Conservation (phyloP, 2,888 invertebrate genomes). For the Drosophila gaucha region DNA sequence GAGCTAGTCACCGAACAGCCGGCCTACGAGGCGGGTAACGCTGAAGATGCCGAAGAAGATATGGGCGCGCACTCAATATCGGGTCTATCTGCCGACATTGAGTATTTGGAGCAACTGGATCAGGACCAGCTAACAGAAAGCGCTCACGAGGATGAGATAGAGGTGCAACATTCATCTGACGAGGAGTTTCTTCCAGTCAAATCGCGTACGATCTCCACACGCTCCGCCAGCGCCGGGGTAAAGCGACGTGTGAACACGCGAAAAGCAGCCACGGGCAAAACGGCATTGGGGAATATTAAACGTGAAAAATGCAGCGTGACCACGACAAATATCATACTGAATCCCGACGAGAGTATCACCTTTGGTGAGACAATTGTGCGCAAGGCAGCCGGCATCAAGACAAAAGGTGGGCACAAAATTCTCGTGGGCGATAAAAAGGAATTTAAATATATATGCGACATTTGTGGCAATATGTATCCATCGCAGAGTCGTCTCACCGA, state of each 20-base stretch:
- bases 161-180: constrained; percentile 61
- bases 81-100: constrained; percentile 69
- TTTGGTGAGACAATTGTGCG: constrained; percentile 56
- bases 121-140: constrained; percentile 73
- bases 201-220: constrained; percentile 19
- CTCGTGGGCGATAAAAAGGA: constrained; percentile 75
- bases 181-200: constrained; percentile 68
- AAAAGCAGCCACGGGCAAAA: constrained; percentile 15
- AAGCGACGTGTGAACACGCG: constrained; percentile 50
- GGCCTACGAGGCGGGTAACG: constrained; percentile 62
- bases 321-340: constrained; percentile 53
- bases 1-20: constrained; percentile 64
- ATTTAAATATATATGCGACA: constrained; percentile 82
- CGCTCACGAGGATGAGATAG: constrained; percentile 69
- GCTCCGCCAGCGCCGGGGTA: constrained; percentile 15
- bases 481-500: constrained; percentile 83
- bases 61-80: constrained; percentile 61
- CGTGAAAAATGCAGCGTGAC: constrained; percentile 35
- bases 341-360: constrained; percentile 50
- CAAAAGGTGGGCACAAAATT: constrained; percentile 68
- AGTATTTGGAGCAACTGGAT: constrained; percentile 76
- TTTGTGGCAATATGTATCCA: constrained; percentile 84
- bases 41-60: constrained; percentile 58
- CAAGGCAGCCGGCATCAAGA: constrained; percentile 60
- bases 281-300: constrained; percentile 37